Evolutionary conservation across 2,797 vertebrate species (phyloP).

Genomic region (Sebastes trivittatus): DNA sequence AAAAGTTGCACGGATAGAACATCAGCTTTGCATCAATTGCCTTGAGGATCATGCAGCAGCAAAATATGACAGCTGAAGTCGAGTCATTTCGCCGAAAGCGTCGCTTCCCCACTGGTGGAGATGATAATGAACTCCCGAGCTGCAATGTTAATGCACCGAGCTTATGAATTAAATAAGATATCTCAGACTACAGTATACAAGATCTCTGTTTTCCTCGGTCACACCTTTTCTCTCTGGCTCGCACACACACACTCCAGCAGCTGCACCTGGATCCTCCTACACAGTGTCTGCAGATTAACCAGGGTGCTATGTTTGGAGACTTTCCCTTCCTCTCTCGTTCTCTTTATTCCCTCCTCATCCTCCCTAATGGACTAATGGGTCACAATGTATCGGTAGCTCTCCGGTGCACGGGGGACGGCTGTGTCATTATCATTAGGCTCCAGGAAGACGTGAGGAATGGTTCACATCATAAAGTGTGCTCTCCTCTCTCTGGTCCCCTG

Average conservation of each 20-base stretch:
- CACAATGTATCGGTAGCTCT: conserved; percentile 38
- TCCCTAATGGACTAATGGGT: conserved; percentile 62
- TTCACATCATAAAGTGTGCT: conserved; percentile 41
- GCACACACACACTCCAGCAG: background rate
- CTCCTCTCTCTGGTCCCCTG: conserved; percentile 45
- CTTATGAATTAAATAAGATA: conserved; percentile 26
- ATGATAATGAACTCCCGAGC: conserved; percentile 10
- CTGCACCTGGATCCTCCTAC: conserved; percentile 16
- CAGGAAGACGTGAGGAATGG: conserved; percentile 63
- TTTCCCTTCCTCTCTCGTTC: background rate
- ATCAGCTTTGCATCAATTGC: conserved; percentile 31
- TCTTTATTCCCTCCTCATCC: conserved; percentile 5
- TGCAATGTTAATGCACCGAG: conserved; percentile 14
- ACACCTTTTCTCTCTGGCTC: background rate
- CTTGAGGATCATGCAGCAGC: conserved; percentile 20
- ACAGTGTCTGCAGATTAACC: conserved; percentile 12
- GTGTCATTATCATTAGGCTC: conserved; percentile 65
- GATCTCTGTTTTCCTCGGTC: background rate
- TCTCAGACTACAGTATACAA: background rate
- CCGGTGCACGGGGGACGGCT: conserved; percentile 53
- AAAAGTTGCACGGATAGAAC: conserved; percentile 47
- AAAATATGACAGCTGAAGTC: conserved; percentile 27
- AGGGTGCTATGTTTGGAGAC: conserved; percentile 3
- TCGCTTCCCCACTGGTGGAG: background rate
- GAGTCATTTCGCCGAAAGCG: conserved; percentile 3